Evolutionary conservation across 1,140 invertebrate species (phyloP).

Genomic region (Trichonephila inaurata): DNA sequence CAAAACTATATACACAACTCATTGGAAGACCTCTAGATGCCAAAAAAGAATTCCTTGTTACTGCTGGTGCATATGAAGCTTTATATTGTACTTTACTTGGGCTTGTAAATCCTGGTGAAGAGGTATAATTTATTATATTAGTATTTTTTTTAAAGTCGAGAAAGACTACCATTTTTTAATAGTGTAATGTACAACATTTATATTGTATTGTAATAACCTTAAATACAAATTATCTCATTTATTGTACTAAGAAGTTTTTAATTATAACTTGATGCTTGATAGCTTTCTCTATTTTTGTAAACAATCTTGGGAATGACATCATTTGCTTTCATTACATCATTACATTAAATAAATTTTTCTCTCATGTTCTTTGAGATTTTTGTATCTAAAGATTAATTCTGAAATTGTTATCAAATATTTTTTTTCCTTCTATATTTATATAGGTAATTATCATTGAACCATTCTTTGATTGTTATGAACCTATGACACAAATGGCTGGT

Average conservation of each 20-base stretch:
- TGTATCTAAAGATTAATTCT: no score
- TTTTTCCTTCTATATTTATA: background rate
- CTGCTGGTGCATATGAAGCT: conserved; percentile 94
- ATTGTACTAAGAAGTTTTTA: no score
- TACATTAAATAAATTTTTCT: no score
- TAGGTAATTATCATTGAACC: conserved; percentile 97
- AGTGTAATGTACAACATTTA: no score
- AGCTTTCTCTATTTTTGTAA: no score
- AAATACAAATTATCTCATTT: no score
- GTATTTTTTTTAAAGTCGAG: background rate
- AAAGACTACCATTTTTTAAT: background rate
- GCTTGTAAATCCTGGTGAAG: conserved; percentile 90
- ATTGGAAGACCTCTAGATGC: conserved; percentile 89
- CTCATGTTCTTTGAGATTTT: no score
- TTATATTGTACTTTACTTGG: conserved; percentile 92
- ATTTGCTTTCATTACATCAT: no score
- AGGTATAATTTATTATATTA: conserved; percentile 82
- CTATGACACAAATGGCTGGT: conserved; percentile 94
- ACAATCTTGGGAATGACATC: no score
- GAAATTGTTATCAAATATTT: no score
- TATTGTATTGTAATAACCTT: no score
- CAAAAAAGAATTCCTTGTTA: conserved; percentile 91
- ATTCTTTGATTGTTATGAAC: conserved; percentile 98
- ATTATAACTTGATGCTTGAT: no score
- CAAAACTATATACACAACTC: conserved; percentile 91